phyloP scores from a whole-genome alignment of 2,113 vertebrate species.

The Neodon shergylaensis region DNA sequence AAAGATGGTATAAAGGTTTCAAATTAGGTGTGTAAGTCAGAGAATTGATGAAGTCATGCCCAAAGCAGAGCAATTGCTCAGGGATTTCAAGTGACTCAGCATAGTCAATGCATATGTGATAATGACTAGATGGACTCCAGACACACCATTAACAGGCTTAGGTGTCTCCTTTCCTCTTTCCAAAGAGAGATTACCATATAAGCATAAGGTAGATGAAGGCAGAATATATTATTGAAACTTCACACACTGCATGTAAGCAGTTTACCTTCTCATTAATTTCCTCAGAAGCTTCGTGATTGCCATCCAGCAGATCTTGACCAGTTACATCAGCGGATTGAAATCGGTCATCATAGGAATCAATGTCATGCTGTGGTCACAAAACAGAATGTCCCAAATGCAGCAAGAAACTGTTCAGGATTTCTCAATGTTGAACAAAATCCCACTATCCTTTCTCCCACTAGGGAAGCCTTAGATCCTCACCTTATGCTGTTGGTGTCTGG shows the following conservation, averaged over 20 bases:
- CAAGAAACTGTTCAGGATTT: neutral
- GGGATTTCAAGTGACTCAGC: neutral
- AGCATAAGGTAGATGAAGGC: neutral
- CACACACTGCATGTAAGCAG: neutral
- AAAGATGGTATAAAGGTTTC: neutral
- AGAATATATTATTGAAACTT: neutral
- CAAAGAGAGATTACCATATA: neutral
- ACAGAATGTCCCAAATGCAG: neutral
- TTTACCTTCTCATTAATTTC: conserved; percentile 74
- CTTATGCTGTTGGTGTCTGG: conserved; percentile 77
- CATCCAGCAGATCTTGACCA: conserved; percentile 61
- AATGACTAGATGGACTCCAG: neutral
- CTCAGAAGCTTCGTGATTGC: conserved; percentile 69
- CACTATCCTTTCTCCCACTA: fast-evolving
- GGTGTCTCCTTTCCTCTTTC: neutral
- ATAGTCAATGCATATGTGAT: neutral
- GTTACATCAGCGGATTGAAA: conserved; percentile 65
- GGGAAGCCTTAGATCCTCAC: neutral
- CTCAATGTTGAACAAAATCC: neutral
- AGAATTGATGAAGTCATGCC: neutral
- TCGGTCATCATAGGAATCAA: conserved; percentile 74
- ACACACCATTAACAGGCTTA: neutral
- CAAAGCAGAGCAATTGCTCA: neutral
- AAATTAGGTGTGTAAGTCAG: neutral
- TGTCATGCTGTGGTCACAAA: conserved; percentile 71